Evolutionary conservation across 1,140 invertebrate species (phyloP).

Genomic region (Drosophila serrata): DNA sequence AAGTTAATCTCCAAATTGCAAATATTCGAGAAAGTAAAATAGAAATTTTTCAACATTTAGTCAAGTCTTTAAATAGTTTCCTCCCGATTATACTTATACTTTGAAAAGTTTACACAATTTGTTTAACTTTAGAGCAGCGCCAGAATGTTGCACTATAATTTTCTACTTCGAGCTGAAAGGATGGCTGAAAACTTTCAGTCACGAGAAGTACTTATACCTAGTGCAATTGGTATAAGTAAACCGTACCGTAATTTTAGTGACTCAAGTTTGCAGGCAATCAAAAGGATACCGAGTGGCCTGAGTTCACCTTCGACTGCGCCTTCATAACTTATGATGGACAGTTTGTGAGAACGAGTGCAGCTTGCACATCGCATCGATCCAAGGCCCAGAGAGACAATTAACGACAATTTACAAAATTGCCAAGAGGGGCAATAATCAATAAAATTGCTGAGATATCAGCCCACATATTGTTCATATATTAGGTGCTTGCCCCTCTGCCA

Average conservation of each 20-base stretch:
- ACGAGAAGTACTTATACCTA: constrained; percentile 18
- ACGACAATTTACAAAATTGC: constrained; percentile 73
- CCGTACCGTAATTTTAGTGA: constrained; percentile 31
- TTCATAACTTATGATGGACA: constrained; percentile 46
- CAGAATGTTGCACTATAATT: constrained; percentile 13
- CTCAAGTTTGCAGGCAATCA: constrained; percentile 30
- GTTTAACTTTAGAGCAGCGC: constrained; percentile 1
- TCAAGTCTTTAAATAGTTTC: background rate
- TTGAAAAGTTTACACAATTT: constrained; percentile 24
- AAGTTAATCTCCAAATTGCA: background rate
- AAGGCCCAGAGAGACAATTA: constrained; percentile 53
- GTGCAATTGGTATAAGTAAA: constrained; percentile 12
- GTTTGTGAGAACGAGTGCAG: constrained; percentile 68
- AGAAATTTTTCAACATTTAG: background rate
- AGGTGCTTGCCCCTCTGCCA: constrained; percentile 8
- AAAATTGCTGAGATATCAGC: constrained; percentile 71
- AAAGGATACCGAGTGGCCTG: background rate
- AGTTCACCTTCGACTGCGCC: constrained; percentile 28
- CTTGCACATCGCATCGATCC: constrained; percentile 57
- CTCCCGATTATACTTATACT: background rate
- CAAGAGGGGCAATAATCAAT: constrained; percentile 70
- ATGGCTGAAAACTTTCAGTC: constrained; percentile 24
- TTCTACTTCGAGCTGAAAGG: background rate
- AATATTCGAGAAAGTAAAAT: background rate
- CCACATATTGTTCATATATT: background rate